Conservation (phyloP, 2,888 invertebrate genomes). For the Eudemis profundana region DNA sequence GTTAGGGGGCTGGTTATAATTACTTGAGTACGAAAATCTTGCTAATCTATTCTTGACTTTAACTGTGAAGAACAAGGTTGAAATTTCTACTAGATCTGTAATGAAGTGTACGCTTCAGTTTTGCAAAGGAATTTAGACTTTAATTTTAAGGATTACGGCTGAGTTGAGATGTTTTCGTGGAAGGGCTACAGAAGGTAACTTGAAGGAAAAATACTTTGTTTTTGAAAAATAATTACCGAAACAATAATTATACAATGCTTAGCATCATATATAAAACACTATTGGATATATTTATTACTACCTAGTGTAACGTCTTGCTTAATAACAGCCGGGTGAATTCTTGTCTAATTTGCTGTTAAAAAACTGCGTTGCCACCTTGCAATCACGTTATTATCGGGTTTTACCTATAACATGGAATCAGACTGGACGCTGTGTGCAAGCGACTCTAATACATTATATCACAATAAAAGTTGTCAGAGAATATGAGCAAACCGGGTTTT, state of each 20-base stretch:
- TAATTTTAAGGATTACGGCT: background rate
- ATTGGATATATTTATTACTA: too few relatives aligned
- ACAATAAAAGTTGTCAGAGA: too few relatives aligned
- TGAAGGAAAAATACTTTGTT: slow-evolving; percentile 11
- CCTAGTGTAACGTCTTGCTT: too few relatives aligned
- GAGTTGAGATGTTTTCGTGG: background rate
- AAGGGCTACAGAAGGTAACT: background rate
- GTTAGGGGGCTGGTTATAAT: slow-evolving; percentile 28
- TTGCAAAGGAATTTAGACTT: background rate
- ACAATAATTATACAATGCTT: slow-evolving; percentile 11
- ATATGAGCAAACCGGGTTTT: too few relatives aligned
- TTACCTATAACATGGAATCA: too few relatives aligned
- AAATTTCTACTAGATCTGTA: background rate
- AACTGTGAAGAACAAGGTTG: background rate
- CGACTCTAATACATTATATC: too few relatives aligned
- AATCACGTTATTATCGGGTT: too few relatives aligned
- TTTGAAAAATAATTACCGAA: slow-evolving; percentile 31
- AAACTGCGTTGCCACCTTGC: too few relatives aligned
- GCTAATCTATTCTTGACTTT: background rate
- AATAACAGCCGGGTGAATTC: too few relatives aligned
- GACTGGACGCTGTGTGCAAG: too few relatives aligned
- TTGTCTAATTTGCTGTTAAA: too few relatives aligned
- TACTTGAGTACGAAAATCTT: slow-evolving; percentile 2
- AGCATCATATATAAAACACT: too few relatives aligned
- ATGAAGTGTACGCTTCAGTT: background rate